Percentiles rank a stretch among this genome's conserved stretches.
These are phyloP conservation scores for Ceratotherium simum DNA, from an alignment of 2,113 vertebrate species.

Conservation along the genomic window DNA sequence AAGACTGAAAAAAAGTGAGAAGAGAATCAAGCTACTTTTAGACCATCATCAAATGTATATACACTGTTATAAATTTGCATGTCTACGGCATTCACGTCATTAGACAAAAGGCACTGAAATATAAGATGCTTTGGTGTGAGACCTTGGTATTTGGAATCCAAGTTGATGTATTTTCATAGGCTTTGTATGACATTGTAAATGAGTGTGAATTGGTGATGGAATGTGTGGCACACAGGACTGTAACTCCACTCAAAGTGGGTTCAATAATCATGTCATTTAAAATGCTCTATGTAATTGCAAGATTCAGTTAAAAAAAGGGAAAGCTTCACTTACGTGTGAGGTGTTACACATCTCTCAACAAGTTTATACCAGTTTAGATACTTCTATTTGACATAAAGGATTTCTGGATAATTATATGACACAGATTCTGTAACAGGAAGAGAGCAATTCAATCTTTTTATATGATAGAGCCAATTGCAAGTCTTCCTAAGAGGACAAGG, in stretches of 20 bases:
- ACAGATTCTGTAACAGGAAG: neutral
- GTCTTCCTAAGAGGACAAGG: neutral
- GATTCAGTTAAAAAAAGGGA: neutral
- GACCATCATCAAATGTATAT: conserved; percentile 11
- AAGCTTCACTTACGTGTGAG: neutral
- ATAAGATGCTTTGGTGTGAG: neutral
- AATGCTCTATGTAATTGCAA: neutral
- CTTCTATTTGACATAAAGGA: neutral
- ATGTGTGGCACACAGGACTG: neutral
- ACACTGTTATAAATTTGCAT: conserved; percentile 32
- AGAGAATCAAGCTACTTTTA: conserved; percentile 43
- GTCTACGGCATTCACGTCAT: conserved; percentile 54
- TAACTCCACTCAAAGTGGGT: neutral
- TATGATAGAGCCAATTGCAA: neutral
- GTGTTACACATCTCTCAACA: neutral
- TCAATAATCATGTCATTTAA: neutral
- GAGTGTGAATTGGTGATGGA: neutral
- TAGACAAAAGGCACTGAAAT: conserved; percentile 59
- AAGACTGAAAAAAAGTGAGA: neutral
- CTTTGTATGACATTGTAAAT: conserved; percentile 34
- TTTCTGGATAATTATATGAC: neutral
- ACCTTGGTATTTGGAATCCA: conserved; percentile 35
- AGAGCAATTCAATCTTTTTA: neutral
- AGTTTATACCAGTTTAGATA: neutral
- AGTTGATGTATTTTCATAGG: conserved; percentile 47